Evolutionary conservation across 1,140 invertebrate species (phyloP).

Genomic region (Archegozetes longisetosus): DNA sequence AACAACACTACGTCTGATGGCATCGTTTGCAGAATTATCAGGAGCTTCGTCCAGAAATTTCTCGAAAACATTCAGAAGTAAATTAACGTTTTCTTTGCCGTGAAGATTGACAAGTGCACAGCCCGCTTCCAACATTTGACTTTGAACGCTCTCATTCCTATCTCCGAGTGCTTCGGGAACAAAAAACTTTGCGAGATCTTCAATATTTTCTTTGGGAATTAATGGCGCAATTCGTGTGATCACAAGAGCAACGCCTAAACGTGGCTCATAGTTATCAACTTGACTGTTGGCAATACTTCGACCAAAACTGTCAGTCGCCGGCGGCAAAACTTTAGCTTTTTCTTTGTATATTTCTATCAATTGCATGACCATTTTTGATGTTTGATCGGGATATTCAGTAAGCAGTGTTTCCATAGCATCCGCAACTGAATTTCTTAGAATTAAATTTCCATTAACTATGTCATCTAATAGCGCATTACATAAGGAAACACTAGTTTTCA

Average conservation of each 20-base stretch:
- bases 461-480: slow-evolving; percentile 45
- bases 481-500: slow-evolving; percentile 15
- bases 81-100: slow-evolving; percentile 46
- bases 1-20: slow-evolving; percentile 83
- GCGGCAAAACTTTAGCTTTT: slow-evolving; percentile 29
- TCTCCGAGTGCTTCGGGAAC: slow-evolving; percentile 74
- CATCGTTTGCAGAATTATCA: slow-evolving; percentile 75
- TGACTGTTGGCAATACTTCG: slow-evolving; percentile 58
- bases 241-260: slow-evolving; percentile 69
- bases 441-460: slow-evolving; percentile 56
- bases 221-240: slow-evolving; percentile 53
- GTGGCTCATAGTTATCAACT: slow-evolving; percentile 68
- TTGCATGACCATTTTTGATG: slow-evolving; percentile 40
- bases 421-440: slow-evolving; percentile 58
- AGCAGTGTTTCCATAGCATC: slow-evolving; percentile 52
- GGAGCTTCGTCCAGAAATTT: slow-evolving; percentile 75
- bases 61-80: slow-evolving; percentile 48
- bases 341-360: slow-evolving; percentile 59
- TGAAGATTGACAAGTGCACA: slow-evolving; percentile 74
- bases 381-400: slow-evolving; percentile 34
- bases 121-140: slow-evolving; percentile 83
- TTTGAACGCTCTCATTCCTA: slow-evolving; percentile 58
- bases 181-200: slow-evolving; percentile 53
- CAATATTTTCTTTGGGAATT: slow-evolving; percentile 47
- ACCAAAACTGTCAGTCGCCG: slow-evolving; percentile 65